Evolutionary conservation across 2,113 vertebrate species (phyloP).

Genomic region (Cathartes aura): DNA sequence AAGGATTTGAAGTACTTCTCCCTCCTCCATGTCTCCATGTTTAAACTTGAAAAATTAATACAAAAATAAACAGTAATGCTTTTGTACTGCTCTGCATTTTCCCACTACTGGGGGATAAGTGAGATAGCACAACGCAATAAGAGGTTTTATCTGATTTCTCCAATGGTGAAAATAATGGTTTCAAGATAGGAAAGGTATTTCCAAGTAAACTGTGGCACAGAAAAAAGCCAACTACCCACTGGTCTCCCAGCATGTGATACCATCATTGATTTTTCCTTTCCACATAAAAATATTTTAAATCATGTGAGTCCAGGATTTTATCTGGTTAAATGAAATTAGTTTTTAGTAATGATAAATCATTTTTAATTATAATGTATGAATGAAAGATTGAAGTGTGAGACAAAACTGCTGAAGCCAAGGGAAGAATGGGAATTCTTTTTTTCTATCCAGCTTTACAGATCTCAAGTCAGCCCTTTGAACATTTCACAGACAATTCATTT

Average conservation of each 20-base stretch:
- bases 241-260: not conserved
- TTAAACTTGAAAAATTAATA: not conserved
- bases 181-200: not conserved
- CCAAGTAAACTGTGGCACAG: not conserved
- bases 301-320: not conserved
- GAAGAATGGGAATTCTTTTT: not conserved
- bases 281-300: not conserved
- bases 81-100: not conserved
- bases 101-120: not conserved
- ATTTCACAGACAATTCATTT: not conserved
- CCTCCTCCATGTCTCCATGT: not conserved
- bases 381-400: not conserved
- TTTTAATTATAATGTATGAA: not conserved
- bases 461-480: not conserved
- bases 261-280: not conserved
- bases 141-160: not conserved
- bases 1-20: not conserved
- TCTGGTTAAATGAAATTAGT: not conserved
- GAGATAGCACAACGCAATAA: not conserved
- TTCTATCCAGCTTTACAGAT: not conserved
- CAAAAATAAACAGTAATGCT: not conserved
- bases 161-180: not conserved
- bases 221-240: not conserved
- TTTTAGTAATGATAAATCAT: not conserved
- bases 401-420: not conserved